A percentile compares a stretch with the other conserved stretches of the same genome.
Evolutionary conservation across 2,113 vertebrate species (phyloP).

Genomic region (Siphamia tubifer): DNA sequence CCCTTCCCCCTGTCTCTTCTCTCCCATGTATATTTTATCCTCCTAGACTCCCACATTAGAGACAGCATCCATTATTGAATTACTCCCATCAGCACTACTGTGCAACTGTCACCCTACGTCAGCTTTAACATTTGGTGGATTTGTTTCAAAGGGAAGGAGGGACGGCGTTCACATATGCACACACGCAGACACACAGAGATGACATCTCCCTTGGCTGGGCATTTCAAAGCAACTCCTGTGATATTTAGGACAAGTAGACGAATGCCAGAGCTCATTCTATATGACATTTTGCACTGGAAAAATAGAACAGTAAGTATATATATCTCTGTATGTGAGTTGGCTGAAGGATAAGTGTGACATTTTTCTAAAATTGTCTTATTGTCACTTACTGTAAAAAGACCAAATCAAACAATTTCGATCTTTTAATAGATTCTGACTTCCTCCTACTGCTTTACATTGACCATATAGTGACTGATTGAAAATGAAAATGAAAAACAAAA

Average conservation of each 20-base stretch:
- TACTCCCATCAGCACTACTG: slow-evolving; percentile 67
- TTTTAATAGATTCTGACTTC: neutral
- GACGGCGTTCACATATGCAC: neutral
- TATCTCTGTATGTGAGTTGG: neutral
- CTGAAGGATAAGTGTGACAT: neutral
- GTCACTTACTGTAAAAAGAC: neutral
- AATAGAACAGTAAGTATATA: neutral
- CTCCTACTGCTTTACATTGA: too few relatives aligned
- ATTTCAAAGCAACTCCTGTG: slow-evolving; percentile 37
- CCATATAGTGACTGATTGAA: too few relatives aligned
- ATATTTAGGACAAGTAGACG: slow-evolving; percentile 45
- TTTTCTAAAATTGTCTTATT: neutral
- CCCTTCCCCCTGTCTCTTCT: slow-evolving; percentile 20
- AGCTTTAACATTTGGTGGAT: slow-evolving; percentile 70
- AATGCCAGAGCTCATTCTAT: slow-evolving; percentile 26
- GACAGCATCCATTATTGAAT: slow-evolving; percentile 76
- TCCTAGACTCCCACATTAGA: slow-evolving; percentile 70
- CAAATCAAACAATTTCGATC: neutral
- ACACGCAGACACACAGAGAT: slow-evolving; percentile 17
- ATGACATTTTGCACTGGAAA: slow-evolving; percentile 5
- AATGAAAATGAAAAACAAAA: too few relatives aligned
- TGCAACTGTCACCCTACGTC: slow-evolving; percentile 73
- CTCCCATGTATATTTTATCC: slow-evolving; percentile 75
- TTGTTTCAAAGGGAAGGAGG: slow-evolving; percentile 47
- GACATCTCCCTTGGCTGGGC: slow-evolving; percentile 29